These are phyloP conservation scores for Patiria pectinifera DNA, from an alignment of 53 echinoderm and acorn worm genomes.

Conservation along the genomic window DNA sequence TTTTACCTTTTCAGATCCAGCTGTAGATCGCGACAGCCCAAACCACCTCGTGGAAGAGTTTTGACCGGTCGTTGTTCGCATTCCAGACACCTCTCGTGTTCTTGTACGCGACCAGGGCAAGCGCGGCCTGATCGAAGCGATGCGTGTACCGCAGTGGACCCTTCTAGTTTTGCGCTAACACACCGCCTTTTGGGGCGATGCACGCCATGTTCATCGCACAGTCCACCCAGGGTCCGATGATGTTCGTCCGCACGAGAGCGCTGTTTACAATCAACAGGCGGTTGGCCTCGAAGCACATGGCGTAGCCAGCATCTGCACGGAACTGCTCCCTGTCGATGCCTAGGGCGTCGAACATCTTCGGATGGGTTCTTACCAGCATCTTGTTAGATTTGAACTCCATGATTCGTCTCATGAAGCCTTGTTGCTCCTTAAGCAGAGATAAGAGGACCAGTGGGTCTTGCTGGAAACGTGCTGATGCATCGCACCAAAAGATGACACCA, in stretches of 20 bases:
- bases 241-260: neutral
- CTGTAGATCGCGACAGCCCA: too few species aligned
- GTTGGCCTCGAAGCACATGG: conserved; percentile 28
- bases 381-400: neutral
- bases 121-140: too few species aligned
- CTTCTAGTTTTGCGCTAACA: too few species aligned
- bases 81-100: too few species aligned
- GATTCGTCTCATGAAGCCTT: conserved; percentile 11
- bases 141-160: too few species aligned
- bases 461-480: conserved; percentile 17
- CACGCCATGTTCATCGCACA: neutral
- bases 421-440: neutral
- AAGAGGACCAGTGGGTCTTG: neutral
- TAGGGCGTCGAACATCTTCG: conserved; percentile 8
- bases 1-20: too few species aligned
- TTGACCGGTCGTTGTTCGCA: too few species aligned
- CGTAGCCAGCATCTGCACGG: neutral
- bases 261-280: conserved; percentile 21
- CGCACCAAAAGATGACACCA: conserved; percentile 31
- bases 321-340: neutral
- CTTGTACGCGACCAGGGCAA: too few species aligned
- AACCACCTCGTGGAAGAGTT: too few species aligned
- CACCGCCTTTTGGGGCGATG: neutral
- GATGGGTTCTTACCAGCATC: neutral
- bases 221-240: neutral